Conservation (phyloP, 2,888 invertebrate species). For the Rhorus exstirpatorius region DNA sequence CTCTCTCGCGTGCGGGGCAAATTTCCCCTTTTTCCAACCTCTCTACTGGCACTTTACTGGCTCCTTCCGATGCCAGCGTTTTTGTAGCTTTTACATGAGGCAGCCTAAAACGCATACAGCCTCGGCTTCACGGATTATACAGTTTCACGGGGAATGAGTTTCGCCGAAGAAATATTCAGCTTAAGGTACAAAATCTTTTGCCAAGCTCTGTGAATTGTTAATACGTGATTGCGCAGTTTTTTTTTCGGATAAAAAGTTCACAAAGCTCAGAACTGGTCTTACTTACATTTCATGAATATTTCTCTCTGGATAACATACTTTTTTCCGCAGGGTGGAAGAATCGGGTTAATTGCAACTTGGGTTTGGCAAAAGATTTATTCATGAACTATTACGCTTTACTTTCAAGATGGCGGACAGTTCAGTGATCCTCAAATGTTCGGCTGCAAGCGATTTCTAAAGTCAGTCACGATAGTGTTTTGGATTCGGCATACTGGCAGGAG, state of each 20-base stretch:
- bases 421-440: no score
- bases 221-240: not conserved
- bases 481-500: no score
- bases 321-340: no score
- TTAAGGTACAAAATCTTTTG: slow-evolving; percentile 1
- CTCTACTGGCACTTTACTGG: not conserved
- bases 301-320: not conserved
- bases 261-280: not conserved
- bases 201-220: not conserved
- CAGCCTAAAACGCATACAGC: not conserved
- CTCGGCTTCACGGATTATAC: not conserved
- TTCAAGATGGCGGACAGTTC: no score
- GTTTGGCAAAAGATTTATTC: no score
- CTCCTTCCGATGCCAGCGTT: not conserved
- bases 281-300: not conserved
- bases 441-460: no score
- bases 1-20: no score
- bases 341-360: no score
- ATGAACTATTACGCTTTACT: no score
- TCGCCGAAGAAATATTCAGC: not conserved
- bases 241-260: not conserved
- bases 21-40: not conserved
- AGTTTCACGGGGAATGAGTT: not conserved
- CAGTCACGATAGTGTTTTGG: no score
- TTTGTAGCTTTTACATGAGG: no score